Base-by-base conservation (phyloP, 1,140 invertebrate genomes). In the Drosophila subpulchrella region DNA sequence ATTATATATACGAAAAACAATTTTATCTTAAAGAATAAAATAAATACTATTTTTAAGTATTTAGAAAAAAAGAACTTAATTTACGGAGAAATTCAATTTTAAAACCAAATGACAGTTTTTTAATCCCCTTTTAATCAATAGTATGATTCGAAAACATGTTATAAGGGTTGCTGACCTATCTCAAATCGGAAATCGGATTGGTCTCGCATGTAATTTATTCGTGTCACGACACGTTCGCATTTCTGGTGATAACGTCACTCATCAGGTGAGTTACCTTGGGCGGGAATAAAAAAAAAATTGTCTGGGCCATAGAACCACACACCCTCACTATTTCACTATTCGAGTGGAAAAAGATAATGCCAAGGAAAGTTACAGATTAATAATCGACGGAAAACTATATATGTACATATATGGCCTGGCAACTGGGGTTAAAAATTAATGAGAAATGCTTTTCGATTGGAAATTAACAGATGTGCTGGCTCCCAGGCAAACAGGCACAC, bases 391-490 rank as follows among this genome's bases (percentile, higher is more conserved):
- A 58, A 53, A 58, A 41, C 20, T 20, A 20, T 4, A 5, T 6
- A 30, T 17, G 7, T 6, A 41, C 13, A 3, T 41, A 42, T 20
- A 7, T 30, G 47, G 44, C 51, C 20, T 72, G 48, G 68, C 48
- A 54, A 61, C 56, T 20, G 20, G 1, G 0, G 0, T 38, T 41
- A 34, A 41, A 53, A 79, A 51, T 75, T 44, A 79, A 83, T 71
- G 54, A 20, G 65, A 80, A 84, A 80, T 3, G 11, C 7, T 3
- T 70, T 60, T 13, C 67, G 48, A 57, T 75, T 53, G 17, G 36
- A 32, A 27, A 17, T 66, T 20, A 53, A 56, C 82, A 88, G 75
- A 68, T 86, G 82, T 38, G 60, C 20, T 15, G n/a, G 48, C 62
- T 86, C 82, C 70, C 82, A 86, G 47, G 58, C 63, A 13, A 44